phyloP scores from a whole-genome alignment of 1,140 invertebrate species.

The Rhyzopertha dominica region DNA sequence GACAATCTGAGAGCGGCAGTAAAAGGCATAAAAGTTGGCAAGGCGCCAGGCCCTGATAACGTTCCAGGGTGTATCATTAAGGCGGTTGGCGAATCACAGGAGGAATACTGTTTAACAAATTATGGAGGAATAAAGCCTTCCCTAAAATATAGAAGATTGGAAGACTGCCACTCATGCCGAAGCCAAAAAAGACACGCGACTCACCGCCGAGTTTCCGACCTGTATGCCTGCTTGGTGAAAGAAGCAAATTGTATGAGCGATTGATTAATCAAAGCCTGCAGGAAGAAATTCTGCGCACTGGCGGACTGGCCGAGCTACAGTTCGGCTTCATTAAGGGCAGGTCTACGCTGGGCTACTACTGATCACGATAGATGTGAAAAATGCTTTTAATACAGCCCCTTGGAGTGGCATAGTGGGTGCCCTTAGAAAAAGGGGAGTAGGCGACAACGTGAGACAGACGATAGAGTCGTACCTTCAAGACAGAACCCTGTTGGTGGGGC shows the following conservation, averaged over 20 bases:
- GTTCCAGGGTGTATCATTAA: no score
- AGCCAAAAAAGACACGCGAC: neutral
- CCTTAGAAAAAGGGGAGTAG: no score
- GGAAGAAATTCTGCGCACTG: neutral
- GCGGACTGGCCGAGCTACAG: neutral
- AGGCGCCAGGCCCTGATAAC: no score
- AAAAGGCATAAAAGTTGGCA: no score
- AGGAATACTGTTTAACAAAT: no score
- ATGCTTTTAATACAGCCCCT: slow-evolving; percentile 2
- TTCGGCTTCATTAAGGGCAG: neutral
- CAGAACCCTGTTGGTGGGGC: no score
- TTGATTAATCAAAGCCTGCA: neutral
- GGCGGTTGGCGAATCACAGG: no score
- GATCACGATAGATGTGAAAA: neutral
- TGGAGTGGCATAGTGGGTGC: neutral
- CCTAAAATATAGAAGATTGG: no score
- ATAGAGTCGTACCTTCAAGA: neutral
- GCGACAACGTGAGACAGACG: no score
- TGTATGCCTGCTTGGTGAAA: neutral
- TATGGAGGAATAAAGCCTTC: no score
- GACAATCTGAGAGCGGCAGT: no score
- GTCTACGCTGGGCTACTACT: neutral
- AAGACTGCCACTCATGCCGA: slow-evolving; percentile 4
- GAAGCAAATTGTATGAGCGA: neutral
- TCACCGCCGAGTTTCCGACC: neutral